A percentile compares a stretch with the other conserved stretches of the same genome.
These are phyloP conservation scores for Marmota monax DNA, from an alignment of 2,113 vertebrate species.

Conservation along the genomic window DNA sequence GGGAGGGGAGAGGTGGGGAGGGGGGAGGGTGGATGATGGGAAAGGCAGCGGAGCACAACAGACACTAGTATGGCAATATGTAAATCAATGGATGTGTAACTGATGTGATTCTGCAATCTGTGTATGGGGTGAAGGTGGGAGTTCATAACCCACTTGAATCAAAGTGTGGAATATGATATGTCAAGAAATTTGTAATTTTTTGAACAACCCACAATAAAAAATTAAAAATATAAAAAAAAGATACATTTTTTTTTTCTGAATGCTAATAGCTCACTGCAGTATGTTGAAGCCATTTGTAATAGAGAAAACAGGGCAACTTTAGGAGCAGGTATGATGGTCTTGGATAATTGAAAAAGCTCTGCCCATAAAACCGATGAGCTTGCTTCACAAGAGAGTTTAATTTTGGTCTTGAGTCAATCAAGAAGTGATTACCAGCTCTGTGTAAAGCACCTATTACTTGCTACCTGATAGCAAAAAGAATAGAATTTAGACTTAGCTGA, in stretches of 20 bases:
- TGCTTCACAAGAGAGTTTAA: conserved; percentile 50
- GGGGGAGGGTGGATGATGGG: too few species aligned
- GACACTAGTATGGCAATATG: too few species aligned
- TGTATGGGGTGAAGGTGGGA: too few species aligned
- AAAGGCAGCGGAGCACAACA: too few species aligned
- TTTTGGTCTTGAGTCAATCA: conserved; percentile 46
- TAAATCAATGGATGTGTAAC: too few species aligned
- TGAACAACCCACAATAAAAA: too few species aligned
- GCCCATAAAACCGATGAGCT: conserved; percentile 13
- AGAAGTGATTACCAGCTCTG: conserved; percentile 33
- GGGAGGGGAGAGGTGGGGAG: too few species aligned
- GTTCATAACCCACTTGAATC: too few species aligned
- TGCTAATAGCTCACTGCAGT: conserved; percentile 18
- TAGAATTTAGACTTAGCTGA: neutral
- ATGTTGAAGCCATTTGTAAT: neutral
- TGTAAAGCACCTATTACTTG: conserved; percentile 49
- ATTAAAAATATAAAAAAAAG: too few species aligned
- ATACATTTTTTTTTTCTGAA: conserved; percentile 4
- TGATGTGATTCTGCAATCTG: too few species aligned
- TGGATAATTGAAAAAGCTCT: conserved; percentile 51
- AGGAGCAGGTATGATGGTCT: conserved; percentile 14
- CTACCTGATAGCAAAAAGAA: conserved; percentile 50
- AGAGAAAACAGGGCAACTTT: conserved; percentile 50
- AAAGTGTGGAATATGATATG: too few species aligned
- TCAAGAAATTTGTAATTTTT: too few species aligned